Evolutionary conservation across 2,797 vertebrate genomes (phyloP), one percentile per base, ranked within the genome.

Genomic region (Falco columbarius): DNA sequence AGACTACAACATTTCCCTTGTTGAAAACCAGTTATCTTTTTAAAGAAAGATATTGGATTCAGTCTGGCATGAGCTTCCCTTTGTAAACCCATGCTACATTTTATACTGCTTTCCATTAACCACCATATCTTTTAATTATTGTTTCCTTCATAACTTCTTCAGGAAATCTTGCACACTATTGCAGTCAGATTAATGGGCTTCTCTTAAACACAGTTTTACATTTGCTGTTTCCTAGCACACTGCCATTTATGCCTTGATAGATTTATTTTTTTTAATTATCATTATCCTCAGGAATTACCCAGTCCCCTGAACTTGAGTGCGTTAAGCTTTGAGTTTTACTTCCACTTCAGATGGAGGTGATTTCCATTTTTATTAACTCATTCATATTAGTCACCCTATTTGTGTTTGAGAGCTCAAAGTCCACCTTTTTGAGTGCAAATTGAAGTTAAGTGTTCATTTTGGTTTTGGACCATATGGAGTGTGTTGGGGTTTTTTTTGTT

Each of bases 301-400:
- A 66, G 34, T 51, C 51, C 40, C 54, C 66, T 58, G 55, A 80
- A 81, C 32, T 36, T 51, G 40, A 93, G 19, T 42, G 27, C 0
- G 0, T 62, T 88, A 95, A 95, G 65, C 68, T 94, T 79, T 55
- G 38, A 54, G 34, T 93, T 95, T 95, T 88, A 32, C 81, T 94
- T 89, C 86, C 38, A 23, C 36, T 83, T 83, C 76, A 81, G 86
- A 88, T 71, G 49, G 61, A 49, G 72, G 8, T 77, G 73, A 88
- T 90, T 96, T 94, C 81, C 30, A 66, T 90, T 95, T 94, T 85
- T 88, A 83, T 96, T 90, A 91, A 91, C 85, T 88, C 66, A 55
- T 74, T 89, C 1, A 0, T 83, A 71, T 94, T 86, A 91, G 63
- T 86, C 79, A 85, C 83, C 56, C 29, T 77, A 12, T 61, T 91